Base-by-base conservation (phyloP, 1,140 invertebrate genomes). In the Atta colombica region DNA sequence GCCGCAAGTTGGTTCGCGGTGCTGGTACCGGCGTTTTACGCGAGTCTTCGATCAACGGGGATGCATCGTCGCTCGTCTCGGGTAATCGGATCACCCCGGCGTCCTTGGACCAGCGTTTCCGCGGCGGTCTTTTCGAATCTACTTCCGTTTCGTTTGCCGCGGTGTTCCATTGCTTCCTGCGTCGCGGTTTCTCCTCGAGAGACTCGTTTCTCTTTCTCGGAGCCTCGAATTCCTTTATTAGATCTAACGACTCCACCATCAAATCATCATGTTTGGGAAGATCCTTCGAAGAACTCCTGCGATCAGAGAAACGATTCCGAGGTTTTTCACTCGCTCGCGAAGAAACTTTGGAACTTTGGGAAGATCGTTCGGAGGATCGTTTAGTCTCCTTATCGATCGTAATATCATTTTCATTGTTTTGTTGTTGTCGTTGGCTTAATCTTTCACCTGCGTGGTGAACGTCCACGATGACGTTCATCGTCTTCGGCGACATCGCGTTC, bases 401-500 rank as follows among this genome's bases (percentile, higher is more conserved):
- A 5, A 25, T 28, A 68, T 60, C n/a, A 18, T 51, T 77, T 16
- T 77, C 61, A 3, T 74, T 5, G n/a, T 35, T n/a, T 25, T 28
- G 35, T 49, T 7, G 78, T 12, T 25, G 71, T 12, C 25, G 69
- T 1, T 16, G 69, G 14, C 87, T 21, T 6, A 18, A 35, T 21
- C 58, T 85, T 0, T 77, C 63, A 3, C 66, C 53, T 53, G 92
- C 84, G n/a, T 89, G 91, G 86, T 95, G 94, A 84, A 95, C 88
- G 61, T 95, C 94, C 0, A 92, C 94, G 7, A 94, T 86, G 2
- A 95, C 93, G 25, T 94, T 90, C 25, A 95, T 31, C 0, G 87
- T 69, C 51, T 88, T 75, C 10, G 91, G 85, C 55, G 53, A 16
- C 0, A 25, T 61, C 55, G 86, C 74, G 53, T 80, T 68, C n/a